phyloP scores from a whole-genome alignment of 1,140 invertebrate genomes.

The Chironomus tepperi region DNA sequence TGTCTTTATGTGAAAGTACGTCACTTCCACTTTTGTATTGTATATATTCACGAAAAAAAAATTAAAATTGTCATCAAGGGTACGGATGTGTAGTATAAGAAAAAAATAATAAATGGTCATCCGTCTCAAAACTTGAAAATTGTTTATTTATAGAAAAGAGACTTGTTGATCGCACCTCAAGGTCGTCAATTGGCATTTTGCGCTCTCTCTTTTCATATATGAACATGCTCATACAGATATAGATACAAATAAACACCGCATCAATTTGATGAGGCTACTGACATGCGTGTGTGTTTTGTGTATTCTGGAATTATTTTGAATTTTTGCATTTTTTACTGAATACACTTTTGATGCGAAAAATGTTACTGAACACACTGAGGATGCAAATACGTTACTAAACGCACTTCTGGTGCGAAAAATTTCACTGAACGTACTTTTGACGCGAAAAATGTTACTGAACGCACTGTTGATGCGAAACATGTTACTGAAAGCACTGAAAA shows the following conservation, averaged over 20 bases:
- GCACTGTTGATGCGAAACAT: too few species aligned
- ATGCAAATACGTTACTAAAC: too few species aligned
- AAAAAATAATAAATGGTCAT: background rate
- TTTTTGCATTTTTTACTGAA: too few species aligned
- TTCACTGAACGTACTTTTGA: too few species aligned
- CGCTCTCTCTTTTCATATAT: background rate
- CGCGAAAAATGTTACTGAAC: too few species aligned
- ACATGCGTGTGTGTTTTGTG: background rate
- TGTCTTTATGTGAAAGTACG: background rate
- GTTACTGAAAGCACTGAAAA: too few species aligned
- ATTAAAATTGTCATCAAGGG: background rate
- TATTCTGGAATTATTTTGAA: too few species aligned
- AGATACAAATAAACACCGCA: background rate
- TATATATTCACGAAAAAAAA: background rate
- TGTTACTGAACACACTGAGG: too few species aligned
- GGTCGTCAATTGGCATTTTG: constrained; percentile 17
- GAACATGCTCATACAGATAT: background rate
- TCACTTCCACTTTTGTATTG: background rate
- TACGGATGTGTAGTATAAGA: background rate
- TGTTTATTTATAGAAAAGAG: background rate
- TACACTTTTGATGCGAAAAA: too few species aligned
- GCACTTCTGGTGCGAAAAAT: too few species aligned
- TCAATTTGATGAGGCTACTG: background rate
- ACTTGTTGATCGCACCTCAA: background rate
- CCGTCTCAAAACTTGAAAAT: constrained; percentile 12